Evolutionary conservation across 1,140 invertebrate genomes (phyloP).

Genomic region (Diprion similis): DNA sequence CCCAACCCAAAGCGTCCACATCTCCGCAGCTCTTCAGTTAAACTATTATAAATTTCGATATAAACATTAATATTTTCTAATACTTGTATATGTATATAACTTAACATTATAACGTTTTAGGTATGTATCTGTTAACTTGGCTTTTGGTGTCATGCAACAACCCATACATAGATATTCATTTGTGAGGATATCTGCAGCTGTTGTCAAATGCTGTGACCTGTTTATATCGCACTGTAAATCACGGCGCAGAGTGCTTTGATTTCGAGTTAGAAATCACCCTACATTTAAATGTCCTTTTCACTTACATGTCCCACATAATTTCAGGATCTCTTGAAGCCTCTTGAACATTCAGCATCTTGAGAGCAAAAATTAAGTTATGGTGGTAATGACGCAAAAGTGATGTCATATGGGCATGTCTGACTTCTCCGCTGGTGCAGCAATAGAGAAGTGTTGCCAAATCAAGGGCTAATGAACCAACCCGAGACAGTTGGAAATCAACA

Average conservation of each 20-base stretch:
- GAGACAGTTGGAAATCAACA: slow-evolving; percentile 74
- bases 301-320: slow-evolving; percentile 65
- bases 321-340: slow-evolving; percentile 59
- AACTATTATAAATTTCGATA: slow-evolving; percentile 44
- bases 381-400: slow-evolving; percentile 67
- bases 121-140: not conserved
- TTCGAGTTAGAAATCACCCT: not conserved
- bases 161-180: too few species aligned
- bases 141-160: too few species aligned
- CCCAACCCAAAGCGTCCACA: slow-evolving; percentile 73
- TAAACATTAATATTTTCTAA: not conserved
- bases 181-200: too few species aligned
- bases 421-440: slow-evolving; percentile 68
- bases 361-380: slow-evolving; percentile 63
- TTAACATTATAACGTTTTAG: too few species aligned
- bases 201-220: too few species aligned
- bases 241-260: too few species aligned
- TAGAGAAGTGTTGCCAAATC: slow-evolving; percentile 74
- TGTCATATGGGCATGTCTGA: slow-evolving; percentile 65
- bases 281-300: slow-evolving; percentile 28
- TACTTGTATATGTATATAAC: not conserved
- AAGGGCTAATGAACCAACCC: slow-evolving; percentile 72
- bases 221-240: too few species aligned
- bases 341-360: slow-evolving; percentile 55
- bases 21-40: slow-evolving; percentile 69